Percentiles rank a stretch among this genome's conserved stretches.
Evolutionary conservation across 2,113 vertebrate species (phyloP).

Genomic region (Clarias gariepinus): DNA sequence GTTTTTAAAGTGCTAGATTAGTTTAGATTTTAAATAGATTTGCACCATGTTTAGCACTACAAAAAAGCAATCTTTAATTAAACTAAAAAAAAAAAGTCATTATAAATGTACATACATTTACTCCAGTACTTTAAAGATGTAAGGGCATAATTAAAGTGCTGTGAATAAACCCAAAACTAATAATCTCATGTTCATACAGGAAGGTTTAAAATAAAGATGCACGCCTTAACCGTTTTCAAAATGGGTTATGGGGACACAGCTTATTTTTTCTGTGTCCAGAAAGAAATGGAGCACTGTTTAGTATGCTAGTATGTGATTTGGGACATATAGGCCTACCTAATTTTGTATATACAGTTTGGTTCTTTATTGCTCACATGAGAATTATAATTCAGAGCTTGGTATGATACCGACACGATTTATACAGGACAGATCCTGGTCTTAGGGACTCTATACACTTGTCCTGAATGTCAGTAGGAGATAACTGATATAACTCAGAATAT

Average conservation of each 20-base stretch:
- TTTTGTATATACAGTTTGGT: not conserved
- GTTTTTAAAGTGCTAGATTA: not conserved
- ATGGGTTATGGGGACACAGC: not conserved
- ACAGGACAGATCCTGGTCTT: not conserved
- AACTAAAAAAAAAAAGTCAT: not conserved
- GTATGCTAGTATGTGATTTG: not conserved
- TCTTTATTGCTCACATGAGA: not conserved
- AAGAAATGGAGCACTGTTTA: slow-evolving; percentile 1
- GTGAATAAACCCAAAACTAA: not conserved
- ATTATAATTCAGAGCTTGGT: not conserved
- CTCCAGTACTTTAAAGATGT: not conserved
- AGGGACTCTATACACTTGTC: not conserved
- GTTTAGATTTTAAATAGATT: not conserved
- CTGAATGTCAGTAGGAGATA: not conserved
- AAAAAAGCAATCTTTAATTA: not conserved
- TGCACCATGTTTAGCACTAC: not conserved
- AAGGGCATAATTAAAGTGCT: not conserved
- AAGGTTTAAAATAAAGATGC: not conserved
- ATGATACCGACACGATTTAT: not conserved
- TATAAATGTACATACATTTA: not conserved
- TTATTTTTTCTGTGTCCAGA: not conserved
- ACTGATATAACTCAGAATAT: not conserved
- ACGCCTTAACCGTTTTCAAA: not conserved
- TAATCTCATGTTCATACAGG: not conserved
- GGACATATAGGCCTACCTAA: not conserved